Evolutionary conservation across 2,888 invertebrate genomes (phyloP).

Genomic region (Raillietiella orientalis): DNA sequence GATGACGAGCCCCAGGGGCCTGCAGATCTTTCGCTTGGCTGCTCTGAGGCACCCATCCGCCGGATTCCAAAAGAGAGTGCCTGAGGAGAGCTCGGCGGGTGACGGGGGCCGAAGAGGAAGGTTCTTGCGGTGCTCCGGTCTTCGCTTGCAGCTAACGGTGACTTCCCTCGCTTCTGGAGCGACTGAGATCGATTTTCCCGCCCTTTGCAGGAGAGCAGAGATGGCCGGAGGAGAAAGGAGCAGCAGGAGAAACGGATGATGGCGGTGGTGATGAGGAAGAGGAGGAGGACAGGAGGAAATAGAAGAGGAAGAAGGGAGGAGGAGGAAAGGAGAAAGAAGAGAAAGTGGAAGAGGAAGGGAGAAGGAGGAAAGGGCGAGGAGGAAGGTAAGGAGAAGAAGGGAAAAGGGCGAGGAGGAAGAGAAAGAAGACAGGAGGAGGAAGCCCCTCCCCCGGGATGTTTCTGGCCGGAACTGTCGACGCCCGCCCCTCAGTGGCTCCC

Average conservation of each 20-base stretch:
- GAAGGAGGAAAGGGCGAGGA: neutral
- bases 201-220: neutral
- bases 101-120: too few relatives aligned
- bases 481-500: too few relatives aligned
- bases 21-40: too few relatives aligned
- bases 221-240: slow-evolving; percentile 1
- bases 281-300: neutral
- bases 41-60: too few relatives aligned
- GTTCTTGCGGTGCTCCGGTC: too few relatives aligned
- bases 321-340: slow-evolving; percentile 1
- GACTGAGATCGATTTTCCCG: neutral
- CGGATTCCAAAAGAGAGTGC: too few relatives aligned
- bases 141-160: too few relatives aligned
- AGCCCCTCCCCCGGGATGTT: too few relatives aligned
- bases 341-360: slow-evolving; percentile 1
- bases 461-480: too few relatives aligned
- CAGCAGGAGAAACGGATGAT: neutral
- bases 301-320: neutral
- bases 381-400: slow-evolving; percentile 1
- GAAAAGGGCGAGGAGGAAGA: slow-evolving; percentile 1
- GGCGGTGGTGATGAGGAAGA: neutral
- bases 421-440: slow-evolving; percentile 1
- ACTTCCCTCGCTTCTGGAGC: too few relatives aligned
- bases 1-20: too few relatives aligned
- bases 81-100: too few relatives aligned